These are phyloP conservation scores for Cremastobaeus sp. DNA, from an alignment of 2,888 invertebrate genomes.

Conservation along the genomic window DNA sequence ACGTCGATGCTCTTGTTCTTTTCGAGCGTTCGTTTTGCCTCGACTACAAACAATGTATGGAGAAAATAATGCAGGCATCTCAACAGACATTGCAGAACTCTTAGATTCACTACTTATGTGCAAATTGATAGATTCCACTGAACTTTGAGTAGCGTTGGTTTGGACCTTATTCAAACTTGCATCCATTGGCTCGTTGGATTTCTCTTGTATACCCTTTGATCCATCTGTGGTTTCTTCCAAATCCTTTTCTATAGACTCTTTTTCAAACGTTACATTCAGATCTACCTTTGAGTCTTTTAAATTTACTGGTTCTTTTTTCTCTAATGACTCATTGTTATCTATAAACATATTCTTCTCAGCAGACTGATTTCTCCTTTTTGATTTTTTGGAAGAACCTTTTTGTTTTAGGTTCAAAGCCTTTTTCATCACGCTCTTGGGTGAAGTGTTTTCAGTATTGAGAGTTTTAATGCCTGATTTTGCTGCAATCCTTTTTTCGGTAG, in stretches of 20 bases:
- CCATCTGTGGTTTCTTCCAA: too few species aligned
- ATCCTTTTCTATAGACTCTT: not conserved
- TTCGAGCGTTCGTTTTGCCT: conserved; percentile 82
- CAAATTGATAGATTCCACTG: conserved; percentile 5
- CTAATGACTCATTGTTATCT: not conserved
- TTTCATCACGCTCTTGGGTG: not conserved
- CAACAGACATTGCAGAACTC: not conserved
- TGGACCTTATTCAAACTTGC: not conserved
- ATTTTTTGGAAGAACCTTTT: not conserved
- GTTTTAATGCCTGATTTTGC: conserved; percentile 49
- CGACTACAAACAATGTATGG: conserved; percentile 82
- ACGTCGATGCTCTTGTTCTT: conserved; percentile 75
- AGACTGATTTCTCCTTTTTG: too few species aligned
- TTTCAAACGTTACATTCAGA: conserved; percentile 26
- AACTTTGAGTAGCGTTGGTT: conserved; percentile 10
- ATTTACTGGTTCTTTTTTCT: not conserved
- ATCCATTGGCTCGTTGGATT: not conserved
- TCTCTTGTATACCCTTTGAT: too few species aligned
- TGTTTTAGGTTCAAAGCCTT: not conserved
- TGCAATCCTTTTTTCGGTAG: conserved; percentile 71
- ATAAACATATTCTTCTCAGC: too few species aligned
- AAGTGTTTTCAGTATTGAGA: conserved; percentile 7
- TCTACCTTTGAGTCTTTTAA: not conserved
- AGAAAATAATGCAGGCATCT: conserved; percentile 67
- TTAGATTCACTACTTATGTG: conserved; percentile 1